Evolutionary conservation across 2,797 vertebrate genomes (phyloP), one percentile per base, ranked within the genome.

Genomic region (Megalops cyprinoides): DNA sequence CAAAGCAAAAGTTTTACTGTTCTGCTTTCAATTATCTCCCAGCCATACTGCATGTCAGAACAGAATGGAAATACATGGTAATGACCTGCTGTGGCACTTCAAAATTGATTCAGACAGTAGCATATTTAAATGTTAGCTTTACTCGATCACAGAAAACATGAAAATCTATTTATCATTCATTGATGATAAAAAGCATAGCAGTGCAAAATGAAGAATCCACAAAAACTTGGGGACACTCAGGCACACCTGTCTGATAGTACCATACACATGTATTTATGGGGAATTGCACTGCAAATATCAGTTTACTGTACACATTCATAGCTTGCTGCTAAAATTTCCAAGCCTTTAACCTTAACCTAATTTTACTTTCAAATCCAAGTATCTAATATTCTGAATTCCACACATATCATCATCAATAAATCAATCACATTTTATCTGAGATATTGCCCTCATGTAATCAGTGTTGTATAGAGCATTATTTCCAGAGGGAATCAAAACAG

Each of bases 121-220:
- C 79, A 28, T 0, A 53, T 48, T 0, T 12, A 58, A 71, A 55
- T 62, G 18, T 83, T 74, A 44, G 76, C 81, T 84, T 65, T 77
- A 20, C 82, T 81, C 39, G 46, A 81, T 82, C 81, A 82, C 18
- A 49, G 51, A 69, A 31, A 78, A 74, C 75, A 83, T 75, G 74
- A 84, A 82, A 85, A 56, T 75, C 34, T 84, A 74, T 82, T 84
- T 81, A 85, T 77, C 83, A 86, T 83, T 88, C 84, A 85, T 76
- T 82, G 69, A 87, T 79, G 82, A 44, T 37, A n/a, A 75, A 75
- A 89, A 37, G 83, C 65, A 65, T 1, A 10, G 8, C 3, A 34
- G 48, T 49, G 31, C 79, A 81, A 39, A 83, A 79, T 31, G 81
- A 67, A 79, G 31, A 74, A 78, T 77, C 4, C 58, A 84, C 81